Evolutionary conservation across 2,113 vertebrate genomes (phyloP).

Genomic region (Sus scrofa): T2T-Sscrofa CM000826.6:113794001-113794500

Average conservation of each 20-base stretch:
- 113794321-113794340: not conserved
- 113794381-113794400: not conserved
- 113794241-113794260: not conserved
- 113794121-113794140: not conserved
- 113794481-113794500: conserved; percentile 2
- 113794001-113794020: not conserved
- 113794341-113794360: not conserved
- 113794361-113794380: not conserved
- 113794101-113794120: conserved; percentile 4
- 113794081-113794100: not conserved
- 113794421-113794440: not conserved
- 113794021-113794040: not conserved
- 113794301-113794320: not conserved
- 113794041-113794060: not conserved
- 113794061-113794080: not conserved
- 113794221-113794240: not conserved
- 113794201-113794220: not conserved
- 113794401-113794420: not conserved
- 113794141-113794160: not conserved
- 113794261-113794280: not conserved
- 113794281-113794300: not conserved
- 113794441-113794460: not conserved
- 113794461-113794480: conserved; percentile 15
- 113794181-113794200: not conserved
- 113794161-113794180: not conserved